These are phyloP conservation scores for Meriones psammophilus DNA, from an alignment of 2,797 vertebrate genomes.

Conservation along the genomic window DNA sequence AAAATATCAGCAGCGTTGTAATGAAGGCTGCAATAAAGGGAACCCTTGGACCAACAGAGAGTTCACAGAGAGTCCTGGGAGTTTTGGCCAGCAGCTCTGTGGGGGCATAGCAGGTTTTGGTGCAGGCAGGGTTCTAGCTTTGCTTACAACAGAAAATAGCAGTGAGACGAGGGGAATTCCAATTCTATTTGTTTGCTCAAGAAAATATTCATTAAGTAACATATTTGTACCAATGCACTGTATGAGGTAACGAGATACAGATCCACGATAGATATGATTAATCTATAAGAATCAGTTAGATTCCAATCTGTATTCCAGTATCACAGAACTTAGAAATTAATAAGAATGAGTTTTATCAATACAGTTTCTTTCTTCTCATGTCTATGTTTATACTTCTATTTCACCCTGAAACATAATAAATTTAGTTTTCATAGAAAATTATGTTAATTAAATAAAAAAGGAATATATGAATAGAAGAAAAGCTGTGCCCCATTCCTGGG, in stretches of 20 bases:
- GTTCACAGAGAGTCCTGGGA: not conserved
- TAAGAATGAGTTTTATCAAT: not conserved
- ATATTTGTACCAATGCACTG: not conserved
- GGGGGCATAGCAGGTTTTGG: not conserved
- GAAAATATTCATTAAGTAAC: not conserved
- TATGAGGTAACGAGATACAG: not conserved
- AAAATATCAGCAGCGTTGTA: not conserved
- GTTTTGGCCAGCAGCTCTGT: not conserved
- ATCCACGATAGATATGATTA: not conserved
- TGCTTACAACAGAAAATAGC: not conserved
- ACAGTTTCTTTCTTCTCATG: not conserved
- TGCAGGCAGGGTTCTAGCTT: not conserved
- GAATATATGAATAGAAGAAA: not conserved
- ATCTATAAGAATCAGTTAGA: not conserved
- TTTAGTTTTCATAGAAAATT: constrained; percentile 8
- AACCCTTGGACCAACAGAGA: not conserved
- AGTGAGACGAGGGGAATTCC: not conserved
- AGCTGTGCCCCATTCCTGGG: not conserved
- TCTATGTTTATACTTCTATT: constrained; percentile 33
- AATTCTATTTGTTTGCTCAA: not conserved
- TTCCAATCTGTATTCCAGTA: not conserved
- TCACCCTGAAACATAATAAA: not conserved
- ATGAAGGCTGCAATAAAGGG: not conserved
- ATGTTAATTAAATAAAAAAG: constrained; percentile 42
- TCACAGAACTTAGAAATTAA: not conserved